Evolutionary conservation across 2,888 invertebrate species (phyloP).

Genomic region (Diogma glabrata): DNA sequence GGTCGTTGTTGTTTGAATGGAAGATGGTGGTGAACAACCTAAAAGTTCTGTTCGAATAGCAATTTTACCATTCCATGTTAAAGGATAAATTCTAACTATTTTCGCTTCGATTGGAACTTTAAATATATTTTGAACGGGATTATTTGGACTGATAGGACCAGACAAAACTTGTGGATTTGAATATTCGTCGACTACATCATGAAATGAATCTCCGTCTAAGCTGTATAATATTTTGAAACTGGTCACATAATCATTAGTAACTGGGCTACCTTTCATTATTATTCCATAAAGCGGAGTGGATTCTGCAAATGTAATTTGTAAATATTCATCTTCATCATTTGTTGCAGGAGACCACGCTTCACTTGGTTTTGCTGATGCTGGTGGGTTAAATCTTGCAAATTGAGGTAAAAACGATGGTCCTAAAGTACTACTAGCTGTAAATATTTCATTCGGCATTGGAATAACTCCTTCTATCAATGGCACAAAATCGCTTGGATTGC

Average conservation of each 20-base stretch:
- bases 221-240: constrained; percentile 61
- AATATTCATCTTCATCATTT: constrained; percentile 50
- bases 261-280: constrained; percentile 55
- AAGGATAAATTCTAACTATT: constrained; percentile 57
- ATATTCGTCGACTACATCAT: constrained; percentile 43
- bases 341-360: constrained; percentile 59
- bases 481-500: constrained; percentile 31
- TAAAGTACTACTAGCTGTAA: constrained; percentile 46
- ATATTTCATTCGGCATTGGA: constrained; percentile 41
- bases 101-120: constrained; percentile 62
- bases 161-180: constrained; percentile 53
- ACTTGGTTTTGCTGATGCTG: constrained; percentile 30
- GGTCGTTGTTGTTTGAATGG: constrained; percentile 11
- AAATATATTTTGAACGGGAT: constrained; percentile 51
- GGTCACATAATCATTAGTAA: constrained; percentile 61
- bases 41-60: constrained; percentile 60
- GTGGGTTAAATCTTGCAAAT: constrained; percentile 38
- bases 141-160: constrained; percentile 52
- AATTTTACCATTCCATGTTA: constrained; percentile 61
- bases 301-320: constrained; percentile 53
- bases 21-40: constrained; percentile 45
- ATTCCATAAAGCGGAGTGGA: constrained; percentile 64
- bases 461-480: constrained; percentile 39
- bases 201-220: constrained; percentile 48
- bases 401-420: constrained; percentile 41